Conservation (phyloP, 1,140 invertebrate species). For the Aphidius ervi region DNA sequence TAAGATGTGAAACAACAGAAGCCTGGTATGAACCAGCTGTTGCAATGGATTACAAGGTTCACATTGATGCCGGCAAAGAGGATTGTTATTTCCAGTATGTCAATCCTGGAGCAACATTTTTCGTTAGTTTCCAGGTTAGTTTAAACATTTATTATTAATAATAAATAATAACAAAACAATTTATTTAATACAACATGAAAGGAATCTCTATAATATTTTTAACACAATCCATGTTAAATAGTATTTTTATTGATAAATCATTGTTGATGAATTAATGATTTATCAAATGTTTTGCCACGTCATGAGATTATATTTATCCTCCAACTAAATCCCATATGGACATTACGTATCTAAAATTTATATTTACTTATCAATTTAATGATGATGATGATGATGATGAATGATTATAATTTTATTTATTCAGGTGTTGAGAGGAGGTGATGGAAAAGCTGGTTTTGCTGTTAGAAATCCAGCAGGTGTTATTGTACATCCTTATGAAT, state of each 20-base stretch:
- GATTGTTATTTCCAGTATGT: slow-evolving; percentile 94
- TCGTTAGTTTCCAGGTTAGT: slow-evolving; percentile 85
- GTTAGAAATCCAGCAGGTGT: slow-evolving; percentile 79
- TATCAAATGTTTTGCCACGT: slow-evolving; percentile 12
- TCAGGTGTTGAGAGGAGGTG: slow-evolving; percentile 81
- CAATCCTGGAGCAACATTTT: slow-evolving; percentile 86
- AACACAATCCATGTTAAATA: not conserved
- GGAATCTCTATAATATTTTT: no score
- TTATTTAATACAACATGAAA: no score
- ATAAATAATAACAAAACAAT: not conserved
- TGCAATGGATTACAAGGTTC: slow-evolving; percentile 92
- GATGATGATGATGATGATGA: no score
- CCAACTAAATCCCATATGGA: slow-evolving; percentile 8
- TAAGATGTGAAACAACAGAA: slow-evolving; percentile 33
- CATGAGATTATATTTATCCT: slow-evolving; percentile 1
- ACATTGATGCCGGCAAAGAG: slow-evolving; percentile 89
- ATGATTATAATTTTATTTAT: slow-evolving; percentile 8
- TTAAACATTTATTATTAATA: not conserved
- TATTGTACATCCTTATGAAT: slow-evolving; percentile 85
- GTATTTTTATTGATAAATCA: not conserved
- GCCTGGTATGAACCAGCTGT: slow-evolving; percentile 85
- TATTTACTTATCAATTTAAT: no score
- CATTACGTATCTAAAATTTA: not conserved
- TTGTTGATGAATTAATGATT: not conserved
- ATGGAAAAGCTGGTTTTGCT: slow-evolving; percentile 88